Conservation (phyloP, 2,888 invertebrate species). For the Microplitis deprimator region DNA sequence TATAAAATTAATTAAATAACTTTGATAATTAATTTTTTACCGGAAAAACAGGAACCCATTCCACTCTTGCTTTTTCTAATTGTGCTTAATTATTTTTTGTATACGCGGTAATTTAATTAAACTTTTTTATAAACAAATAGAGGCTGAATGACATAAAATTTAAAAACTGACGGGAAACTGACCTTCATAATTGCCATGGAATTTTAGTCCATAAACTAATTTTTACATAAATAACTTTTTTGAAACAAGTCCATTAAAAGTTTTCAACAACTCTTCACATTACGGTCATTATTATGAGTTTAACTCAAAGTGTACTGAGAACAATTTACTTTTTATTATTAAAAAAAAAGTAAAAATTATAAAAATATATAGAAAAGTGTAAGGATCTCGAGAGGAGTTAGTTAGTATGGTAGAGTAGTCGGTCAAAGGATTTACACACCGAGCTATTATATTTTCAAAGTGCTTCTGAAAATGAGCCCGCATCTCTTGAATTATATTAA, state of each 20-base stretch:
- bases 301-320: conserved; percentile 16
- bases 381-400: not conserved
- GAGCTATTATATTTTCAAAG: conserved; percentile 20
- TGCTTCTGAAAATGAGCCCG: conserved; percentile 27
- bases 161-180: not conserved
- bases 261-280: conserved; percentile 33
- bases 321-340: conserved; percentile 27
- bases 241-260: conserved; percentile 37
- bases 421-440: conserved; percentile 31
- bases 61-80: too few relatives aligned
- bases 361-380: not conserved
- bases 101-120: not conserved
- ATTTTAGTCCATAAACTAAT: conserved; percentile 28
- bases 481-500: conserved; percentile 30
- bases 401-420: not conserved
- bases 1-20: too few relatives aligned
- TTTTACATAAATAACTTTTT: conserved; percentile 32
- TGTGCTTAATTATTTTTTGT: conserved; percentile 23
- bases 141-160: conserved; percentile 17
- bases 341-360: conserved; percentile 4
- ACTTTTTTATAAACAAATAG: conserved; percentile 8
- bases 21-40: too few relatives aligned
- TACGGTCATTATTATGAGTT: conserved; percentile 25
- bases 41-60: too few relatives aligned
- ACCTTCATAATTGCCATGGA: conserved; percentile 18